Base-by-base conservation (phyloP, 1,140 invertebrate species). In the Oryzaephilus surinamensis region DNA sequence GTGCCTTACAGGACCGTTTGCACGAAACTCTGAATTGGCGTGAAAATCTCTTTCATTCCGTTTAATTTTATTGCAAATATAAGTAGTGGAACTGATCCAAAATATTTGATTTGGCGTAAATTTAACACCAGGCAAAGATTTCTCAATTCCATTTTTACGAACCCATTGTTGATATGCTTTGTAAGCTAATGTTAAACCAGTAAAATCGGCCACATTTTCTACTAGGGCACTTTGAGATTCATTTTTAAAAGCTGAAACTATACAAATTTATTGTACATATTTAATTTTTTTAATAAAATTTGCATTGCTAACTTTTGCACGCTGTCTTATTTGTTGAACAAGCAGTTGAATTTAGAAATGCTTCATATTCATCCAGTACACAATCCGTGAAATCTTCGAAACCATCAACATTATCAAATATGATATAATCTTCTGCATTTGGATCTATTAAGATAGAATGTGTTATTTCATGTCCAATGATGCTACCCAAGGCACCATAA, bases 171-270 rank as follows among this genome's bases (percentile, higher is more conserved):
- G 18, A 16, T 38, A 38, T n/a, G 17, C 28, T 7, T 20, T 3
- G 17, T 38, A 38, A 4, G 36, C 26, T 17, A 38, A 12, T 10
- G 29, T 18, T 3, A 38, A n/a, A 7, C 36, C 36, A 13, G 10
- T 12, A 0, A 48, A 74, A 57, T 93, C 90, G 0, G 90, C 90
- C 28, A 94, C 86, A 56, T 93, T 94, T 55, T 94, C 89, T 11
- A 79, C 84, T 61, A 91, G 84, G 0, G 86, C 87, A 41, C 11
- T n/a, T 24, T 24, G 1, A n/a, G 8, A 1, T 24, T 10, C 1
- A 19, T 12, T 5, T 18, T 33, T 7, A 7, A 1, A n/a, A n/a
- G n/a, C 18, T 18, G 12, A 32, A 32, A 16, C 11, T 32, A 32
- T 32, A 14, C 30, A 16, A 32, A 14, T 21, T 21, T 6, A 10